Evolutionary conservation across 2,797 vertebrate genomes (phyloP).

Genomic region (Leptodactylus fallax): DNA sequence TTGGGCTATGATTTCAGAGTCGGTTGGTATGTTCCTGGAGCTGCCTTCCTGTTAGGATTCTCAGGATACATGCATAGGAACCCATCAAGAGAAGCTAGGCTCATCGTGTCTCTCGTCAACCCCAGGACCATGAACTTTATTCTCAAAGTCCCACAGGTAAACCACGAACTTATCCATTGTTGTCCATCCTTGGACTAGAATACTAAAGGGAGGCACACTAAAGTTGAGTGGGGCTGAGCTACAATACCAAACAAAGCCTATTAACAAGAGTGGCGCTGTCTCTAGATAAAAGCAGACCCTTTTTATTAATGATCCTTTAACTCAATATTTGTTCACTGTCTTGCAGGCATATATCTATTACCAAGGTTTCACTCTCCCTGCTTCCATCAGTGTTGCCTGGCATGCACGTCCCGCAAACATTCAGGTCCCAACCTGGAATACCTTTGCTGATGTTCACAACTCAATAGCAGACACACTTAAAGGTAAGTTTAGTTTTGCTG

Average conservation of each 20-base stretch:
- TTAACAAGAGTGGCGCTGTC: neutral
- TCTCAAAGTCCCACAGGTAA: slow-evolving; percentile 73
- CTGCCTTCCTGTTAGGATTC: slow-evolving; percentile 70
- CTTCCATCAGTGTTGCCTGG: slow-evolving; percentile 61
- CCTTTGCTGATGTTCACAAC: slow-evolving; percentile 63
- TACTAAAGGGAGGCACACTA: neutral
- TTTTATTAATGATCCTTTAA: neutral
- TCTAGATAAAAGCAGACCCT: neutral
- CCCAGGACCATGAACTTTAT: slow-evolving; percentile 69
- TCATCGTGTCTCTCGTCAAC: slow-evolving; percentile 72
- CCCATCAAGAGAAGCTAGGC: slow-evolving; percentile 72
- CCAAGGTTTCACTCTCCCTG: slow-evolving; percentile 63
- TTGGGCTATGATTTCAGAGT: slow-evolving; percentile 70
- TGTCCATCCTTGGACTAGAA: neutral
- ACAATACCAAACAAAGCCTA: neutral
- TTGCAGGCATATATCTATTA: slow-evolving; percentile 68
- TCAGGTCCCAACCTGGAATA: slow-evolving; percentile 46
- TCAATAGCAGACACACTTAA: slow-evolving; percentile 67
- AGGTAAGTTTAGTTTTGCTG: slow-evolving; percentile 65
- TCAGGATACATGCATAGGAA: slow-evolving; percentile 71
- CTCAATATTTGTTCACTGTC: neutral
- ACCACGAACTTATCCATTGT: neutral
- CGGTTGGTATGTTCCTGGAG: slow-evolving; percentile 68
- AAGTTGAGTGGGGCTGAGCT: neutral
- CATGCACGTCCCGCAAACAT: neutral